Percentiles rank a stretch among this genome's conserved stretches.
phyloP scores from a whole-genome alignment of 2,113 vertebrate genomes.

The Meriones unguiculatus region DNA sequence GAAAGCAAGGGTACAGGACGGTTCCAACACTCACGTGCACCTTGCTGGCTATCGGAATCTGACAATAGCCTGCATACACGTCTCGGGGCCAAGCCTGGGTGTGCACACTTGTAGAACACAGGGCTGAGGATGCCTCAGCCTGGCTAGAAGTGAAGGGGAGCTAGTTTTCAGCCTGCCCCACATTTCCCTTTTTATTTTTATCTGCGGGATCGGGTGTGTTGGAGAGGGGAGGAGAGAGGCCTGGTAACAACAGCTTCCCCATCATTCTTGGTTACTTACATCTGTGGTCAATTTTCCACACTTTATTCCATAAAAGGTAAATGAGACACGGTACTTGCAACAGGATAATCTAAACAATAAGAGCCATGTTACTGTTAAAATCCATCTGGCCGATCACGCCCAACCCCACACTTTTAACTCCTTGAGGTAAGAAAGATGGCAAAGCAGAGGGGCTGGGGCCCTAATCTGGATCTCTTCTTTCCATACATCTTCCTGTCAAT shows the following conservation, averaged over 20 bases:
- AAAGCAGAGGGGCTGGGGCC: neutral
- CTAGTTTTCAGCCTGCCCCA: conserved; percentile 81
- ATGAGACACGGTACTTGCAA: conserved; percentile 90
- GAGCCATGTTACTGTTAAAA: conserved; percentile 90
- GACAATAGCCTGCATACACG: neutral
- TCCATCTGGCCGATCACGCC: conserved; percentile 89
- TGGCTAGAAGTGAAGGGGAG: conserved; percentile 79
- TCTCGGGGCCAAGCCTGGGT: neutral
- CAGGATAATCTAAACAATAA: conserved; percentile 92
- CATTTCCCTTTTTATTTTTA: conserved; percentile 89
- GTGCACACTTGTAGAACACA: neutral
- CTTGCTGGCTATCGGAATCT: conserved; percentile 66
- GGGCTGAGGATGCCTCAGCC: neutral
- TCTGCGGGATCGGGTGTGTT: conserved; percentile 87
- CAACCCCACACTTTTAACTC: conserved; percentile 90
- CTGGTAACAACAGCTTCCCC: conserved; percentile 88
- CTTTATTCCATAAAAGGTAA: conserved; percentile 94
- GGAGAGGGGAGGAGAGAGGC: conserved; percentile 84
- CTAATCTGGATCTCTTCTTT: conserved; percentile 16
- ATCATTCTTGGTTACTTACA: conserved; percentile 90
- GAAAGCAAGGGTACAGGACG: conserved; percentile 61
- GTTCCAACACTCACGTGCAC: conserved; percentile 41
- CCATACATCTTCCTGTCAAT: neutral
- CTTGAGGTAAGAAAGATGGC: conserved; percentile 85
- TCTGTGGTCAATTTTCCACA: conserved; percentile 92